phyloP scores from a whole-genome alignment of 2,797 vertebrate species.

The Muscicapa comitata region DNA sequence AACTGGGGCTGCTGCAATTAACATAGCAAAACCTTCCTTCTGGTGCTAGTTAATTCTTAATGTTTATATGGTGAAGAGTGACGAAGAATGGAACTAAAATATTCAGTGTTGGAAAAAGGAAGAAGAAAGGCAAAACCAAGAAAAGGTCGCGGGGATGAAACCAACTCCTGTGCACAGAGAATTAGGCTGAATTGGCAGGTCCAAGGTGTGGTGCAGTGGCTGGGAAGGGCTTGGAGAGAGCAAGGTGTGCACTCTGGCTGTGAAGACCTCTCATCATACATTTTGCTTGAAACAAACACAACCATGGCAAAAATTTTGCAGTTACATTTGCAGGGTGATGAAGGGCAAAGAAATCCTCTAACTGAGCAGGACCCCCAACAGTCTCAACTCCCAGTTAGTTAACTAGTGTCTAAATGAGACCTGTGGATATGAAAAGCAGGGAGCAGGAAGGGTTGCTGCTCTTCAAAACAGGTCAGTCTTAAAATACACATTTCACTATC shows the following conservation, averaged over 20 bases:
- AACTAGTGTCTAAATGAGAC: not conserved
- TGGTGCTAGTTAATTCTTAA: conserved; percentile 66
- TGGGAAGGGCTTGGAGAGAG: not conserved
- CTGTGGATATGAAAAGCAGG: not conserved
- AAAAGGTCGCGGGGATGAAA: not conserved
- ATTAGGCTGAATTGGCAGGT: not conserved
- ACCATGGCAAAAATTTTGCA: not conserved
- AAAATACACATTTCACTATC: not conserved
- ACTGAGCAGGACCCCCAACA: accelerated
- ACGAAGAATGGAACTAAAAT: conserved; percentile 56
- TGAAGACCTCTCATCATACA: not conserved
- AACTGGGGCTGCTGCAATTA: conserved; percentile 73
- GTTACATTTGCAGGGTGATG: not conserved
- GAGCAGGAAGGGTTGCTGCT: not conserved
- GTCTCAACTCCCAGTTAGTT: not conserved
- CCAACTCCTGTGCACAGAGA: not conserved
- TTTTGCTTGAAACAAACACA: not conserved
- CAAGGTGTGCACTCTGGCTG: not conserved
- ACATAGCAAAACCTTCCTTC: conserved; percentile 64
- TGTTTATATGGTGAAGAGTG: conserved; percentile 6
- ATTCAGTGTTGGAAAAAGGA: not conserved
- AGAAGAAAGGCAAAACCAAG: accelerated
- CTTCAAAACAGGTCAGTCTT: not conserved
- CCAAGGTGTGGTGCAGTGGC: accelerated
- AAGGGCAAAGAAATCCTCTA: not conserved